Base-by-base conservation (phyloP, 2,888 invertebrate species). In the Folsomia manolachei region DNA sequence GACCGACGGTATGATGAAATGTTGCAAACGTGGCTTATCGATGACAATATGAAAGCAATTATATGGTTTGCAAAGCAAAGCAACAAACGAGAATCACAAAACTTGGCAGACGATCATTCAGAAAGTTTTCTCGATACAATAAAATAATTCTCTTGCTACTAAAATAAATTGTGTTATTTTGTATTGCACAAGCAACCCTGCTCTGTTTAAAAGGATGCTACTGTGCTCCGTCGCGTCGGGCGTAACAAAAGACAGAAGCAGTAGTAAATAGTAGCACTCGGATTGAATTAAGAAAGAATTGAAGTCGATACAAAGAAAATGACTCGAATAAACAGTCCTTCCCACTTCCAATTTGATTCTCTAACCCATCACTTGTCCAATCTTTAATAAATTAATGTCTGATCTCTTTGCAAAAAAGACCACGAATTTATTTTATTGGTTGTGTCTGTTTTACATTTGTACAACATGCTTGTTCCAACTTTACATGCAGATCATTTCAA, bases 1-100 rank as follows among this genome's bases (percentile, higher is more conserved):
- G 72, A 72, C 67, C 52, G 21, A 61, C 56, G 61, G 51, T 65
- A 72, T 65, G 61, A 61, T 63, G 61, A 61, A 69, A 72, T 65
- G 61, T 69, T 64, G 24, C 19, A 70, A 72, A 53, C 70, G 72
- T 72, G 70, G 27, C 26, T 65, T 26, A 72, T 65, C 70, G 51
- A 27, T 66, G 72, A 70, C 62, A 61, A 63, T 69, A 65, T 51
- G 66, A 70, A 14, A 39, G 69, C 27, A 69, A 52, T 63, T 64
- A 64, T 64, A 21, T 19, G 23, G 23, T 62, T 62, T 62, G 62
- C 24, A 62, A 62, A 62, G 19, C 19, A 7, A 60, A 24, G 26
- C n/a, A n/a, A n/a, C n/a, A n/a, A n/a, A n/a, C n/a, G n/a, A n/a
- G n/a, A n/a, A n/a, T n/a, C n/a, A 14, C 39, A 39, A 39, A 9